Evolutionary conservation across 2,888 invertebrate genomes (phyloP), one percentile per base, ranked within the genome.

Genomic region (Netelia melanura): DNA sequence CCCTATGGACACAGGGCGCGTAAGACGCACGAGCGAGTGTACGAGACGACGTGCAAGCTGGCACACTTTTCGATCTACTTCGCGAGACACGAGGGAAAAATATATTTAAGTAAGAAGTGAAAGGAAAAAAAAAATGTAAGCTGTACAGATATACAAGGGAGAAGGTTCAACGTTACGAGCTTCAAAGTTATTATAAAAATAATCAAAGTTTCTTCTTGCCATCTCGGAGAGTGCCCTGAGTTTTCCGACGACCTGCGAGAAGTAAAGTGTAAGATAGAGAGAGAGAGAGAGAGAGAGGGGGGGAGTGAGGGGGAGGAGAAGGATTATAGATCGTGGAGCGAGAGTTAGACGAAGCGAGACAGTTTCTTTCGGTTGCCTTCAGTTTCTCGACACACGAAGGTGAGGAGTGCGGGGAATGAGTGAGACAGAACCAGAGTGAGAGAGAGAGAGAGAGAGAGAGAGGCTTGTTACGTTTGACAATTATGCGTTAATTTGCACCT

Each of bases 401-500:
- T 71, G 70, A 68, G 17, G 30, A 17, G 43, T 8, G 21, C 21
- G 52, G 68, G 30, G 64, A 17, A 62, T 14, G 62, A 62, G 17
- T 21, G 44, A 43, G 84, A 86, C 87, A 79, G 21, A 58, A 8
- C 2, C 10, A 58, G n/a, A 21, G n/a, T 21, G 6, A 8, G 58
- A 0, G 48, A 14, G 56, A 23, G n/a, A 21, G 17, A 1, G 70
- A 23, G 56, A 14, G 54, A 25, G 54, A 61, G 67, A 70, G 38
- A 75, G 88, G 83, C 86, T 88, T 93, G 93, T 94, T 93, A 92
- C 93, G 93, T 94, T 94, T 94, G 94, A 92, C 93, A 94, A 94
- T 94, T 94, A 94, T 94, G 93, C 94, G 91, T 93, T 93, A 93
- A 93, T 93, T 93, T 93, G 90, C 93, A 92, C 92, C 92, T 91